A percentile compares a stretch with the other conserved stretches of the same genome.
Conservation (phyloP, 1,140 invertebrate species). For the Papilio machaon region DNA sequence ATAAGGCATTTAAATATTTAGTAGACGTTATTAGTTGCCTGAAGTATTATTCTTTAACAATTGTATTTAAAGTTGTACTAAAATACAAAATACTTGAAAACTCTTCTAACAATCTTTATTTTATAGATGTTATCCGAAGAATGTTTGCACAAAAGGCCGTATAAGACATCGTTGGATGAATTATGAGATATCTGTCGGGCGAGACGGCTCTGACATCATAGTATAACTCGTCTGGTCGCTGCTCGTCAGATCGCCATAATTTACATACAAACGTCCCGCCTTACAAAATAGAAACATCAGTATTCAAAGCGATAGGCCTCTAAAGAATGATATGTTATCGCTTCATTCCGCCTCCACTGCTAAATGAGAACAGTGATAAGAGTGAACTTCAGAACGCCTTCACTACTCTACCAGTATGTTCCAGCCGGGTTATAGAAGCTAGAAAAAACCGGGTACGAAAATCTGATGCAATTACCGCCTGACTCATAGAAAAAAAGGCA, state of each 20-base stretch:
- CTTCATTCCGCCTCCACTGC: constrained; percentile 30
- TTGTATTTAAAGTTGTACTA: not conserved
- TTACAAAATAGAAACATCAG: constrained; percentile 54
- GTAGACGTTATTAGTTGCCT: not conserved
- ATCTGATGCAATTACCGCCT: constrained; percentile 72
- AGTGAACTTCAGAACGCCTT: constrained; percentile 41
- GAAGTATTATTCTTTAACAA: not conserved
- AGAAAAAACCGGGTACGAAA: constrained; percentile 56
- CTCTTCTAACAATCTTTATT: constrained; percentile 27
- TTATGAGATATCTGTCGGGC: constrained; percentile 38
- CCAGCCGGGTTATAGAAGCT: constrained; percentile 43
- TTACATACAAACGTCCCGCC: constrained; percentile 53
- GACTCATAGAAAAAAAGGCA: constrained; percentile 75
- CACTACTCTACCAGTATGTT: constrained; percentile 38
- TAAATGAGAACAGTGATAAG: constrained; percentile 44
- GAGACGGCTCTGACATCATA: constrained; percentile 46
- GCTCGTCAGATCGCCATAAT: constrained; percentile 53
- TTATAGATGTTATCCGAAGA: constrained; percentile 22
- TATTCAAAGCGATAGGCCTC: constrained; percentile 54
- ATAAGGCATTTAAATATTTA: not conserved
- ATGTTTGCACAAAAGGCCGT: constrained; percentile 36
- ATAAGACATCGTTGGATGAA: constrained; percentile 24
- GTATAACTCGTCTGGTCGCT: constrained; percentile 49
- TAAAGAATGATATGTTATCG: constrained; percentile 48
- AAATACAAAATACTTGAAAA: not conserved